phyloP scores from a whole-genome alignment of 2,797 vertebrate genomes.

The Adrianichthys oophorus region DNA sequence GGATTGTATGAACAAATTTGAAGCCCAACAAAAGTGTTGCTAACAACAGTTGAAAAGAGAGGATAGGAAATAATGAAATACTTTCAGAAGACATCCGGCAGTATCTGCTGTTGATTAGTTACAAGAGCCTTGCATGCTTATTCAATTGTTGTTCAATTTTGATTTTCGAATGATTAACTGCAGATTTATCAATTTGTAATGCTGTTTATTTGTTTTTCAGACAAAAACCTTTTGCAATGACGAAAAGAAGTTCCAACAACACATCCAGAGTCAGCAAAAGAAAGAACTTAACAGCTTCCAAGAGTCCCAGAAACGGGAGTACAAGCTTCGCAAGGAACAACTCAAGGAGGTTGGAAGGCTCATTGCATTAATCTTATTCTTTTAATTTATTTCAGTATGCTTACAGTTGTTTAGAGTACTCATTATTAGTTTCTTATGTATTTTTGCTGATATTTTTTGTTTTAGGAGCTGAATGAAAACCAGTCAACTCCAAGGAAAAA shows the following conservation, averaged over 20 bases:
- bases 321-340: slow-evolving; percentile 97
- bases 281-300: slow-evolving; percentile 96
- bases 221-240: slow-evolving; percentile 94
- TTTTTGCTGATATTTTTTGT: too few species aligned
- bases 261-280: slow-evolving; percentile 98
- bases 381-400: not conserved
- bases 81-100: too few species aligned
- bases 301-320: slow-evolving; percentile 97
- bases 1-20: too few species aligned
- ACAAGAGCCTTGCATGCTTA: too few species aligned
- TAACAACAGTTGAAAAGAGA: too few species aligned
- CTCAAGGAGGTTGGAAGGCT: slow-evolving; percentile 88
- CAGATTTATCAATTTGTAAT: slow-evolving; percentile 4
- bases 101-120: too few species aligned
- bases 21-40: too few species aligned
- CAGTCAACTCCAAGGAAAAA: slow-evolving; percentile 99
- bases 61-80: too few species aligned
- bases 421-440: slow-evolving; percentile 6
- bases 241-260: slow-evolving; percentile 98
- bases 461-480: slow-evolving; percentile 95
- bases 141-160: too few species aligned
- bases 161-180: too few species aligned
- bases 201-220: slow-evolving; percentile 59
- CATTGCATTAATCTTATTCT: not conserved
- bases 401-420: not conserved